Conservation (phyloP, 2,888 invertebrate genomes). For the Electrophaes corylata region DNA sequence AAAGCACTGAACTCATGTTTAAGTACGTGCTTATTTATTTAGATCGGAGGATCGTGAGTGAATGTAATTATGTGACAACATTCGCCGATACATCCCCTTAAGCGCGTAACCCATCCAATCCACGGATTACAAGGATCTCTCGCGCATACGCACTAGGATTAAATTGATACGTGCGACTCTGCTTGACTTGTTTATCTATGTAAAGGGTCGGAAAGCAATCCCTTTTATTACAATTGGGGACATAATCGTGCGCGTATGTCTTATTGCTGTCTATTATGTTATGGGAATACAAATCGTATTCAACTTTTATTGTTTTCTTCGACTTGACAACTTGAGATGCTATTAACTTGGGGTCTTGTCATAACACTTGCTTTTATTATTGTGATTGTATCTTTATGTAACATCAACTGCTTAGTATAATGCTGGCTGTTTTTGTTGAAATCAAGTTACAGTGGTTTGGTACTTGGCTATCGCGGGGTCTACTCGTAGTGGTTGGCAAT, state of each 20-base stretch:
- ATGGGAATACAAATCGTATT: conserved; percentile 55
- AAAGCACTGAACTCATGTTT: neutral
- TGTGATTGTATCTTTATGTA: conserved; percentile 42
- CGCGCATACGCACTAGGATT: conserved; percentile 69
- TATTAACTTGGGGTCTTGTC: conserved; percentile 50
- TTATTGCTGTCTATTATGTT: conserved; percentile 67
- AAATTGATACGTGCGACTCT: conserved; percentile 79
- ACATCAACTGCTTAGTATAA: conserved; percentile 38
- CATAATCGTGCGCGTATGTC: conserved; percentile 72
- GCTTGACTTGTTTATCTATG: conserved; percentile 75
- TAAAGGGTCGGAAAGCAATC: conserved; percentile 75
- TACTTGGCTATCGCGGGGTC: conserved; percentile 41
- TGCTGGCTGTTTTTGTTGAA: conserved; percentile 37
- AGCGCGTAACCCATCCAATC: conserved; percentile 65
- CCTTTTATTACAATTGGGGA: conserved; percentile 75
- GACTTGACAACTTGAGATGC: conserved; percentile 58
- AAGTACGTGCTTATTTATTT: conserved; percentile 41
- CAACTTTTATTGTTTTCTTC: conserved; percentile 62
- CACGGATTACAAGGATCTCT: conserved; percentile 74
- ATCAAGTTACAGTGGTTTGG: conserved; percentile 47
- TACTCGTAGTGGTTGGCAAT: conserved; percentile 49
- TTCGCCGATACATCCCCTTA: conserved; percentile 64
- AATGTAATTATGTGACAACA: conserved; percentile 79
- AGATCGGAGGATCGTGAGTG: conserved; percentile 60
- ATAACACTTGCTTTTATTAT: conserved; percentile 44